Percentiles rank a stretch among this genome's conserved stretches.
Evolutionary conservation across 2,888 invertebrate species (phyloP).

Genomic region (Lordiphosa fenestrarum): DNA sequence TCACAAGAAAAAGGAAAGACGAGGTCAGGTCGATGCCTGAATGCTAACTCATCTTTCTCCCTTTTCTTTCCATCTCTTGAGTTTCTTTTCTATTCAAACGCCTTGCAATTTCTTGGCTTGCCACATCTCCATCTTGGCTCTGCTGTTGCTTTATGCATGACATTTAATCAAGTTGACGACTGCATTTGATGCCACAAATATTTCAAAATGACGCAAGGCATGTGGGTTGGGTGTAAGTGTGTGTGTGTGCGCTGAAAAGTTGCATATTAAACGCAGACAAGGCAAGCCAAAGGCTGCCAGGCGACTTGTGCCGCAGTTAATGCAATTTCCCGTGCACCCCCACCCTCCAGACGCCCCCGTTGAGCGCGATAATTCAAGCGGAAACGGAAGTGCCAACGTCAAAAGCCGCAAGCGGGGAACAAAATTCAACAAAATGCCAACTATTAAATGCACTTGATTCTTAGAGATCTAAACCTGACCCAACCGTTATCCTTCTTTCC

Average conservation of each 20-base stretch:
- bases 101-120: slow-evolving; percentile 55
- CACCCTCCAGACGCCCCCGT: slow-evolving; percentile 38
- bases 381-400: slow-evolving; percentile 73
- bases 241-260: slow-evolving; percentile 45
- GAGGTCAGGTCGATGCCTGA: slow-evolving; percentile 21
- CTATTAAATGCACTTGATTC: slow-evolving; percentile 69
- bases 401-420: slow-evolving; percentile 52
- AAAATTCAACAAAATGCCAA: slow-evolving; percentile 65
- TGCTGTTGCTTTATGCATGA: slow-evolving; percentile 72
- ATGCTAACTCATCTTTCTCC: slow-evolving; percentile 24
- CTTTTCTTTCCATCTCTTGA: slow-evolving; percentile 6
- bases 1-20: slow-evolving; percentile 2
- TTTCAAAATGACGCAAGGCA: slow-evolving; percentile 74
- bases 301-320: slow-evolving; percentile 68
- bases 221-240: slow-evolving; percentile 30
- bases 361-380: slow-evolving; percentile 71
- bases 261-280: slow-evolving; percentile 73
- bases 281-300: slow-evolving; percentile 34
- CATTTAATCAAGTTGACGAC: slow-evolving; percentile 76
- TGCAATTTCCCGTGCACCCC: slow-evolving; percentile 62
- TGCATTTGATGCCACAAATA: slow-evolving; percentile 76
- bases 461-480: slow-evolving; percentile 37
- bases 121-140: slow-evolving; percentile 45
- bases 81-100: slow-evolving; percentile 49
- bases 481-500: slow-evolving; percentile 9